Evolutionary conservation across 2,113 vertebrate species (phyloP).

Genomic region (Elephas maximus): DNA sequence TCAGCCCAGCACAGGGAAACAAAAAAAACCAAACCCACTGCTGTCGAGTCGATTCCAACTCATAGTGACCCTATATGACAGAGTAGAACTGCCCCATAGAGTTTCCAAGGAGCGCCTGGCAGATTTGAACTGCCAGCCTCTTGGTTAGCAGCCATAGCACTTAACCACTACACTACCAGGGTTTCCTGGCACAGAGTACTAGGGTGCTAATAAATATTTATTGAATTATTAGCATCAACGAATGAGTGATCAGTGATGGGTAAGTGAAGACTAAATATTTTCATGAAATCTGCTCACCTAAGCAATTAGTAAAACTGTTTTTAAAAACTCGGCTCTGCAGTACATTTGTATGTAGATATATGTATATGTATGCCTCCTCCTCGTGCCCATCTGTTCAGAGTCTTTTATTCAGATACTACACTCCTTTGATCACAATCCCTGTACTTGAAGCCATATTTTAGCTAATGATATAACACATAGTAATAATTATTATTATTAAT

Average conservation of each 20-base stretch:
- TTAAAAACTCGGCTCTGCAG: not conserved
- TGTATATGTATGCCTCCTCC: not conserved
- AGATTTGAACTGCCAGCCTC: no score
- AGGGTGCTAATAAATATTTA: not conserved
- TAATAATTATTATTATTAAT: not conserved
- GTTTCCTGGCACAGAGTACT: no score
- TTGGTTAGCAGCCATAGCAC: no score
- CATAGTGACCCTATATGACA: no score
- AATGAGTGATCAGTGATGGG: not conserved
- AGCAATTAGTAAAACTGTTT: conserved; percentile 14
- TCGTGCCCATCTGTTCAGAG: not conserved
- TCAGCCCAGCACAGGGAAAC: not conserved
- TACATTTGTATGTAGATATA: not conserved
- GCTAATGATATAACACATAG: not conserved
- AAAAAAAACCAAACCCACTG: no score
- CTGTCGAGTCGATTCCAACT: no score
- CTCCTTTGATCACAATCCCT: not conserved
- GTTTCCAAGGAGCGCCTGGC: no score
- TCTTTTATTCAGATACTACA: not conserved
- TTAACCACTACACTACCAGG: no score
- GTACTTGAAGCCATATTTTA: not conserved
- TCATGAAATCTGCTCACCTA: not conserved
- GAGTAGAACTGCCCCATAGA: no score
- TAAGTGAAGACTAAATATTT: conserved; percentile 8
- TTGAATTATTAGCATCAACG: conserved; percentile 22